Evolutionary conservation across 2,797 vertebrate species (phyloP).

Genomic region (Nasua narica): DNA sequence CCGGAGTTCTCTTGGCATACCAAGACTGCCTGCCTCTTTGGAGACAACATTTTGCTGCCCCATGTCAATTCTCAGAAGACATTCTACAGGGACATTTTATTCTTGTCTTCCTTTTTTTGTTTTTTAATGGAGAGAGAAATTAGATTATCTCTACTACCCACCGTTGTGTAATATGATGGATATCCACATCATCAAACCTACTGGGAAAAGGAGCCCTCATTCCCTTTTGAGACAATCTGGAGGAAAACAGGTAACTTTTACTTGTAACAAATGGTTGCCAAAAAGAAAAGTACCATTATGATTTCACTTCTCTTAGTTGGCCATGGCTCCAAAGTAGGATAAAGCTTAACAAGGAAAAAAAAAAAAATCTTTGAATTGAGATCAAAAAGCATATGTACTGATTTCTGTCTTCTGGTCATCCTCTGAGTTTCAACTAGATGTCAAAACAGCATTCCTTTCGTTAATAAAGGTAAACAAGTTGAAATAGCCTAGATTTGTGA

Average conservation of each 20-base stretch:
- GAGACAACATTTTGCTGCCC: neutral
- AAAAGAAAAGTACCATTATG: constrained; percentile 15
- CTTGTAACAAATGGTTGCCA: neutral
- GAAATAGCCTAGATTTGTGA: neutral
- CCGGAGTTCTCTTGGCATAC: neutral
- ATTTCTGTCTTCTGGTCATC: neutral
- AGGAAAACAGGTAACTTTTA: constrained; percentile 37
- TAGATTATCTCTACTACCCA: neutral
- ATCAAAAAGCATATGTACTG: neutral
- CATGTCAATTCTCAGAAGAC: neutral
- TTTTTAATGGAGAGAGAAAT: constrained; percentile 17
- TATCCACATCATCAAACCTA: neutral
- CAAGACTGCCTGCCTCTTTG: neutral
- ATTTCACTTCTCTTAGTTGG: neutral
- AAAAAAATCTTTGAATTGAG: neutral
- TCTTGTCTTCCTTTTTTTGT: neutral
- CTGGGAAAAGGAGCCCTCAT: neutral
- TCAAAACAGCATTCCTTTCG: neutral
- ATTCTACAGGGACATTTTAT: neutral
- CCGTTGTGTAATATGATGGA: neutral
- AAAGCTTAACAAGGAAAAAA: neutral
- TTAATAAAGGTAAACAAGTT: neutral
- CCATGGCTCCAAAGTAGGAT: neutral
- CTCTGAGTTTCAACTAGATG: neutral
- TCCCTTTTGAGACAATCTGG: neutral